Evolutionary conservation across 1,140 invertebrate genomes (phyloP).

Genomic region (Copidosoma floridanum): DNA sequence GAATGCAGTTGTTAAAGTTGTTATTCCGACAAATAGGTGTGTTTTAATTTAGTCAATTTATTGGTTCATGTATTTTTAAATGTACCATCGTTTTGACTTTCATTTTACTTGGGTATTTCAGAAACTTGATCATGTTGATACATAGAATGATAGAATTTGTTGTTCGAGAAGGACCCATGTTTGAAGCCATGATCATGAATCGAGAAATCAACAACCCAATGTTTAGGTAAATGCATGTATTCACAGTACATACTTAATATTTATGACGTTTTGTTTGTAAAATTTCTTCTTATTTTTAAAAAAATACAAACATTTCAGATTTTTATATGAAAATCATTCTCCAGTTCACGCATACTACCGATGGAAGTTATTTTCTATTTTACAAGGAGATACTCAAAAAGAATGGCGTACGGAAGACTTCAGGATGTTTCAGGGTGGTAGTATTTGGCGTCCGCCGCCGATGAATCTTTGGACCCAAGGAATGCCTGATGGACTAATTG

Average conservation of each 20-base stretch:
- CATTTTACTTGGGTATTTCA: slow-evolving; percentile 50
- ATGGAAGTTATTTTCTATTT: slow-evolving; percentile 96
- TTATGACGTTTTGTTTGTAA: no score
- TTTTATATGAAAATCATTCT: slow-evolving; percentile 98
- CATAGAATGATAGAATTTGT: slow-evolving; percentile 99
- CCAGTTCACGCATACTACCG: slow-evolving; percentile 97
- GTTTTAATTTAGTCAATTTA: slow-evolving; percentile 23
- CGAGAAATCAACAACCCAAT: slow-evolving; percentile 94
- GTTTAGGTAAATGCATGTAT: slow-evolving; percentile 65
- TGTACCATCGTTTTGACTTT: no score
- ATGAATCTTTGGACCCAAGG: slow-evolving; percentile 91
- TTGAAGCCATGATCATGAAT: slow-evolving; percentile 99
- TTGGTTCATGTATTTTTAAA: neutral
- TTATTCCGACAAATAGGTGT: slow-evolving; percentile 94
- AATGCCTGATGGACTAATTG: slow-evolving; percentile 81
- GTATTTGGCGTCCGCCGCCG: slow-evolving; percentile 92
- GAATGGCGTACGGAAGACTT: slow-evolving; percentile 95
- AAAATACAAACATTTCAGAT: slow-evolving; percentile 61
- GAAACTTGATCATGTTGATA: slow-evolving; percentile 88
- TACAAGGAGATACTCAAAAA: slow-evolving; percentile 93
- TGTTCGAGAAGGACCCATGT: slow-evolving; percentile 97
- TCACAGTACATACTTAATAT: neutral
- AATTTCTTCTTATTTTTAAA: neutral
- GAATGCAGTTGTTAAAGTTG: slow-evolving; percentile 94
- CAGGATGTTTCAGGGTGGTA: slow-evolving; percentile 95